These are phyloP conservation scores for Troides aeacus DNA, from an alignment of 2,888 invertebrate genomes.

Conservation along the genomic window DNA sequence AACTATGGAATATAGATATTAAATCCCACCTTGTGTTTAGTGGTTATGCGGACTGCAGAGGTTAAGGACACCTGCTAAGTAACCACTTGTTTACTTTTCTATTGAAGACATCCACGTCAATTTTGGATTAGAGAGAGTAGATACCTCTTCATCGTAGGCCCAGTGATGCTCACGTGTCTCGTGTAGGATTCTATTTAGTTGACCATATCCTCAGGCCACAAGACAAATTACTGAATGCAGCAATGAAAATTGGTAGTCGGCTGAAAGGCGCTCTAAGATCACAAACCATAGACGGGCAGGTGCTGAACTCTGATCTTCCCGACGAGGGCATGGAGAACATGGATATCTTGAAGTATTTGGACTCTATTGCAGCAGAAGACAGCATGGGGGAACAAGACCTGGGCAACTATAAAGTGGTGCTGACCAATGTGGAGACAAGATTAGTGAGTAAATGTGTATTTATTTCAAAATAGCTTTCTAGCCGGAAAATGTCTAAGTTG, in stretches of 20 bases:
- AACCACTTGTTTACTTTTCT: too few relatives aligned
- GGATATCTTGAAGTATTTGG: conserved; percentile 64
- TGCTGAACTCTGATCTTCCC: conserved; percentile 51
- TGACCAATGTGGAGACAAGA: conserved; percentile 65
- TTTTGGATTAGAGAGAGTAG: too few relatives aligned
- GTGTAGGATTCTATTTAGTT: too few relatives aligned
- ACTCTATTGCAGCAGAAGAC: conserved; percentile 67
- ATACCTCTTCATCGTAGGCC: too few relatives aligned
- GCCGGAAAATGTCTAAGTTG: too few relatives aligned
- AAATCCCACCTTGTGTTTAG: too few relatives aligned
- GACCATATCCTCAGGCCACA: conserved; percentile 47
- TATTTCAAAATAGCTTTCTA: too few relatives aligned
- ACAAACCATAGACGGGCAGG: conserved; percentile 75
- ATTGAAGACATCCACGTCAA: too few relatives aligned
- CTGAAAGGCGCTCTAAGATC: conserved; percentile 82
- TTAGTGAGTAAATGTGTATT: conserved; percentile 50
- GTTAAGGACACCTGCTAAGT: too few relatives aligned
- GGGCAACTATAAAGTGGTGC: conserved; percentile 65
- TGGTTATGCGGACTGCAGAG: too few relatives aligned
- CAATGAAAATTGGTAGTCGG: conserved; percentile 78
- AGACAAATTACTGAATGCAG: conserved; percentile 53
- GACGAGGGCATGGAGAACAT: conserved; percentile 60
- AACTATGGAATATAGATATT: too few relatives aligned
- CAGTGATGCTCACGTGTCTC: too few relatives aligned
- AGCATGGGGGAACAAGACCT: conserved; percentile 59